Evolutionary conservation across 2,888 invertebrate species (phyloP).

Genomic region (Cheilosia vernalis): DNA sequence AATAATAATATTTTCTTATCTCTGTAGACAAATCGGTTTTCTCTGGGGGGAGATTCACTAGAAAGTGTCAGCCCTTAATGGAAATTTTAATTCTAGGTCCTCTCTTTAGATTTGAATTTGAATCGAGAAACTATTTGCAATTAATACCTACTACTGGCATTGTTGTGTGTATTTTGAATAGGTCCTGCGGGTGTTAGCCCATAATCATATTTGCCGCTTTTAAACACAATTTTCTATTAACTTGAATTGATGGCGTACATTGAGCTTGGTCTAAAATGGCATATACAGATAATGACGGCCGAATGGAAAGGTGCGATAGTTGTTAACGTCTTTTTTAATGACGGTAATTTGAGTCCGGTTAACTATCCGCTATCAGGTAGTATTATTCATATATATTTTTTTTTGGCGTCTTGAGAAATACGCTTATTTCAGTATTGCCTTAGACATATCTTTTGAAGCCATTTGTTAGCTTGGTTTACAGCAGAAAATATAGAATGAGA

Average conservation of each 20-base stretch:
- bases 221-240: neutral
- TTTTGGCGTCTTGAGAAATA: no score
- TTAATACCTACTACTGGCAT: neutral
- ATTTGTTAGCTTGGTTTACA: no score
- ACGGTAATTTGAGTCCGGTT: no score
- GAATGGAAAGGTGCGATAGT: no score
- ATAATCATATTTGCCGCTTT: constrained; percentile 1
- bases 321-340: no score
- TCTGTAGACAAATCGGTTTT: constrained; percentile 9
- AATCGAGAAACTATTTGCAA: constrained; percentile 28
- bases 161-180: neutral
- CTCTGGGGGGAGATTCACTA: constrained; percentile 5
- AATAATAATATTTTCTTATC: constrained; percentile 33
- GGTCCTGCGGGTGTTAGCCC: neutral
- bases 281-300: no score
- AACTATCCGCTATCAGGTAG: no score
- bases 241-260: neutral
- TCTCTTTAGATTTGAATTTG: constrained; percentile 35
- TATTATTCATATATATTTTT: no score
- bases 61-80: constrained; percentile 21
- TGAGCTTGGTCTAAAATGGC: no score
- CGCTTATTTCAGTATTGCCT: no score
- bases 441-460: no score
- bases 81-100: constrained; percentile 7
- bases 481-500: no score